These are phyloP conservation scores for Formica selysi DNA, from an alignment of 1,140 invertebrate genomes.

Conservation along the genomic window DNA sequence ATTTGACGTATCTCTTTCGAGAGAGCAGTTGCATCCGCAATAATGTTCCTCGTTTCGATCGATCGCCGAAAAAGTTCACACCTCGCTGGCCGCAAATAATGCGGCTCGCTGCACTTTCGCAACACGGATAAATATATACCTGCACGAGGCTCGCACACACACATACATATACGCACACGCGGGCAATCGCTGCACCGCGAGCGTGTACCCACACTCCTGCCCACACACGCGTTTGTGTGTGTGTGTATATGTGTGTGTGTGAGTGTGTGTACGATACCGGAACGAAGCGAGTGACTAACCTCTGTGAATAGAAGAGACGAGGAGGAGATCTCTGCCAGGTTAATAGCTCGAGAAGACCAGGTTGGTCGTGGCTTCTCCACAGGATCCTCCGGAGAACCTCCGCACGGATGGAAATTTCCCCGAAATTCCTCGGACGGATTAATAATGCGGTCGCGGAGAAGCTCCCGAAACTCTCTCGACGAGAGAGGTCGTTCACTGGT, in stretches of 20 bases:
- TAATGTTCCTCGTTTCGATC: not conserved
- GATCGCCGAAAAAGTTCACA: constrained; percentile 57
- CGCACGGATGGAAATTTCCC: not conserved
- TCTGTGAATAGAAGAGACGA: constrained; percentile 73
- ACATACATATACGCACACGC: not conserved
- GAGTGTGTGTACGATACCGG: constrained; percentile 71
- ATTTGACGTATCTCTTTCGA: not conserved
- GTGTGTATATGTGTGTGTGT: constrained; percentile 12
- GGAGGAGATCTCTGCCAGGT: constrained; percentile 40
- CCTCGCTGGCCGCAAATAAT: constrained; percentile 62
- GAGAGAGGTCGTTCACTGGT: constrained; percentile 44
- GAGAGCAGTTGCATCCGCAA: not conserved
- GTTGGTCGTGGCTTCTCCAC: not conserved
- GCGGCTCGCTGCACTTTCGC: constrained; percentile 67
- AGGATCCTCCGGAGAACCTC: not conserved
- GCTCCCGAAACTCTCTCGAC: not conserved
- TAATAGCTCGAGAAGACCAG: constrained; percentile 38
- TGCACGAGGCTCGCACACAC: not conserved
- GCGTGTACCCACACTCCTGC: constrained; percentile 59
- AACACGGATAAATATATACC: constrained; percentile 61
- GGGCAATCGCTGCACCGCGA: constrained; percentile 65
- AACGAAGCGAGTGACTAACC: constrained; percentile 75
- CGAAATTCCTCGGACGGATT: constrained; percentile 3
- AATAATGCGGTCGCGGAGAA: constrained; percentile 24
- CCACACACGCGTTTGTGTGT: constrained; percentile 42